Percentiles rank a stretch among this genome's conserved stretches.
phyloP scores from a whole-genome alignment of 2,888 invertebrate species.

The Xestoiulus laeticollis region DNA sequence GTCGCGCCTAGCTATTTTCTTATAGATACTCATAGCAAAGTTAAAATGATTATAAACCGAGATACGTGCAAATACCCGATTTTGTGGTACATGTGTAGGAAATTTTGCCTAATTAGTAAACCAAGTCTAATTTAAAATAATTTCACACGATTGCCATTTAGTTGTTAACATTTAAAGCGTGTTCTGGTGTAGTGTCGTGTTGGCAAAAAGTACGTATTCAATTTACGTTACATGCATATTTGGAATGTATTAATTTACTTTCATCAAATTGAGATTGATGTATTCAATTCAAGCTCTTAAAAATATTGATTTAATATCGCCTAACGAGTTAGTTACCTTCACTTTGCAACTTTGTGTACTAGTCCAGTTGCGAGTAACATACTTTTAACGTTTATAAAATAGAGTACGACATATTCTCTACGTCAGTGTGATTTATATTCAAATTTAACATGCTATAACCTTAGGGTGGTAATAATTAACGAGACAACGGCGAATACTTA shows the following conservation, averaged over 20 bases:
- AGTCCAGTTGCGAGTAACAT: neutral
- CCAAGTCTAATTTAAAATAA: neutral
- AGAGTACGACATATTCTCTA: neutral
- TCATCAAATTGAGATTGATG: neutral
- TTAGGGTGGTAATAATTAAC: neutral
- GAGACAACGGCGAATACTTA: neutral
- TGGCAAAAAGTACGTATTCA: neutral
- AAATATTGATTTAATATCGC: constrained; percentile 1
- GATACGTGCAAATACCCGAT: neutral
- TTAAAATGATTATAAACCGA: constrained; percentile 5
- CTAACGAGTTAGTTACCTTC: neutral
- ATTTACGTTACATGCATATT: neutral
- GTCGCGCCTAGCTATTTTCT: neutral
- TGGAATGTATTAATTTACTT: neutral
- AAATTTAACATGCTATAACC: neutral
- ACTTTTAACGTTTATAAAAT: neutral
- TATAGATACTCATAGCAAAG: neutral
- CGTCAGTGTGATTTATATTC: neutral
- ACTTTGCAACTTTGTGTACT: neutral
- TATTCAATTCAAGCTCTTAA: neutral
- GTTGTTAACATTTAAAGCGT: neutral
- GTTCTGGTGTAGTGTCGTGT: neutral
- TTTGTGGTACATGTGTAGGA: neutral
- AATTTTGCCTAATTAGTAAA: constrained; percentile 20
- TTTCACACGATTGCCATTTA: neutral